These are phyloP conservation scores for Pipra filicauda DNA, from an alignment of 2,113 vertebrate species.

Conservation along the genomic window DNA sequence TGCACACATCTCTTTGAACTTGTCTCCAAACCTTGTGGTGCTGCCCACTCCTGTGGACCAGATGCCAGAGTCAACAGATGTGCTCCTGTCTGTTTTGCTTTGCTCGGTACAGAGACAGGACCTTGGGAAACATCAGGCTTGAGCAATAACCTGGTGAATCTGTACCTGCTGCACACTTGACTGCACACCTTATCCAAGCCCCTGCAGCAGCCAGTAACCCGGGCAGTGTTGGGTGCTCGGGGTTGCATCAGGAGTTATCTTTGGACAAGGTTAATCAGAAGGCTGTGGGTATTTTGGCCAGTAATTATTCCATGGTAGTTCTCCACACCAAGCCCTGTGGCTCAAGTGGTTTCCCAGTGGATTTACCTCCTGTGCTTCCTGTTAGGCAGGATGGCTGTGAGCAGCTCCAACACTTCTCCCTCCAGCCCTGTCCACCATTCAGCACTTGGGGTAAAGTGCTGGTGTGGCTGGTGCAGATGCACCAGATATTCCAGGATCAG, in stretches of 20 bases:
- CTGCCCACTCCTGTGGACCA: background rate
- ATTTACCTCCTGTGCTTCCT: background rate
- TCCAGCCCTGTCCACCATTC: background rate
- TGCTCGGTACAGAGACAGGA: background rate
- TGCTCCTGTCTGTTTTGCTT: background rate
- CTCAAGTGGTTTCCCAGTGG: background rate
- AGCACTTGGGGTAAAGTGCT: accelerated
- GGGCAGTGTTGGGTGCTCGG: background rate
- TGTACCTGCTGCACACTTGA: background rate
- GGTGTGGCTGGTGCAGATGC: background rate
- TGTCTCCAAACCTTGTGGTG: background rate
- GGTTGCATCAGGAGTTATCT: background rate
- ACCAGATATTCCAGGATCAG: background rate
- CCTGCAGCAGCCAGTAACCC: background rate
- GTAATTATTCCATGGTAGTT: background rate
- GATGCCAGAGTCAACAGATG: background rate
- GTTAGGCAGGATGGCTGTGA: background rate
- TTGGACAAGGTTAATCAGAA: background rate
- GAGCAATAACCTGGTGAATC: background rate
- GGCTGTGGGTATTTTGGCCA: background rate
- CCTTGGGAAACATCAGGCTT: background rate
- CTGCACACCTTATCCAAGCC: background rate
- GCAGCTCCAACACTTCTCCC: background rate
- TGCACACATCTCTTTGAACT: background rate
- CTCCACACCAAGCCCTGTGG: too few relatives aligned